Conservation (phyloP, 1,140 invertebrate species). For the Melipona quadrifasciata region DNA sequence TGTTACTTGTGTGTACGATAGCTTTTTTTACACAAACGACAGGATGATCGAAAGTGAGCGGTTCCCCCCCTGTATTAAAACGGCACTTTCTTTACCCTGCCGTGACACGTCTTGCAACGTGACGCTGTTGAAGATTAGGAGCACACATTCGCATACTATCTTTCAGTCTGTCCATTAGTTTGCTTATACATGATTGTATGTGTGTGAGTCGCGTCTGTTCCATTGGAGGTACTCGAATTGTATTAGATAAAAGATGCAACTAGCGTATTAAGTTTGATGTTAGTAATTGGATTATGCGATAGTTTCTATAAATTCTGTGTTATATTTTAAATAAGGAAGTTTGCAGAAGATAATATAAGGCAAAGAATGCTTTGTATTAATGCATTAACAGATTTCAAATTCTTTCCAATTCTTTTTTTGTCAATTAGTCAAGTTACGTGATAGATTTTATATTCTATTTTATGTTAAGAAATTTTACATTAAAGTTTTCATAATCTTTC, state of each 20-base stretch:
- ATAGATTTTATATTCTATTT: background rate
- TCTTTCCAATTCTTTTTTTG: background rate
- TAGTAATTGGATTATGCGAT: background rate
- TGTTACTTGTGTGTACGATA: background rate
- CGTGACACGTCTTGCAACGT: background rate
- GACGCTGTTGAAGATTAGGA: background rate
- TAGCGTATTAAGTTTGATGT: background rate
- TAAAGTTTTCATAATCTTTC: background rate
- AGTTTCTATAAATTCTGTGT: background rate
- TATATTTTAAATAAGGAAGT: background rate
- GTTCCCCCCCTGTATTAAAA: background rate
- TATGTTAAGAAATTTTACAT: background rate
- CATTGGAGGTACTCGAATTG: background rate
- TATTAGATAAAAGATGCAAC: background rate
- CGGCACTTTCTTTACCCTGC: slow-evolving; percentile 46
- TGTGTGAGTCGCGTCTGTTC: background rate
- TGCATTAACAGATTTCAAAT: background rate
- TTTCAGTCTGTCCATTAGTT: background rate
- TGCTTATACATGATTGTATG: background rate
- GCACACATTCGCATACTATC: background rate
- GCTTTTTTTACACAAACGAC: background rate
- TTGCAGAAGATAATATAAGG: background rate
- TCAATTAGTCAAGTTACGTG: background rate
- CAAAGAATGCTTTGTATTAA: background rate
- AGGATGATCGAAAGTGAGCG: slow-evolving; percentile 7